A percentile compares a stretch with the other conserved stretches of the same genome.
phyloP scores from a whole-genome alignment of 2,797 vertebrate genomes.

The Crossoptilon crossoptilon region DNA sequence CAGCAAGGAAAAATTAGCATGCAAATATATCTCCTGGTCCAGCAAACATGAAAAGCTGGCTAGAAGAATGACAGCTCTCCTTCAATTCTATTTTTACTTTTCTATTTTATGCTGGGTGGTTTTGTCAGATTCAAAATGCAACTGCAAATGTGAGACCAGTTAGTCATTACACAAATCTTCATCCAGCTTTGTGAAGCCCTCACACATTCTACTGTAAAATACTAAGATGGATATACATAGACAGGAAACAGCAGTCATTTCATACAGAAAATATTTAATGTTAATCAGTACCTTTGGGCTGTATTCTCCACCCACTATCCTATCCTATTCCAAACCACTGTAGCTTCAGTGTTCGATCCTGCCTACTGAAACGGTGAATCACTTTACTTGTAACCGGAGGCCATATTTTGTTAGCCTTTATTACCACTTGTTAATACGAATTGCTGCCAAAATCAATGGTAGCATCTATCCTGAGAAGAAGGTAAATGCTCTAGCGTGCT shows the following conservation, averaged over 20 bases:
- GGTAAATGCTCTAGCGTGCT: not conserved
- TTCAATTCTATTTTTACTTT: conserved; percentile 8
- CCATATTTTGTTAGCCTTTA: not conserved
- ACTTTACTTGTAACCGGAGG: conserved; percentile 35
- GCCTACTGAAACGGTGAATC: not conserved
- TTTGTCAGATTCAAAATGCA: conserved; percentile 9
- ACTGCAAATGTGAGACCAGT: not conserved
- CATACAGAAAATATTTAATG: not conserved
- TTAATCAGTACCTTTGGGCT: conserved; percentile 21
- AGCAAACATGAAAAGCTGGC: not conserved
- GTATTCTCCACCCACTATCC: not conserved
- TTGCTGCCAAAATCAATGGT: not conserved
- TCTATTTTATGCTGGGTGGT: not conserved
- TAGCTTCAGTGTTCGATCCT: not conserved
- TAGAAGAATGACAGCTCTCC: not conserved
- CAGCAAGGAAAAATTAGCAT: not conserved
- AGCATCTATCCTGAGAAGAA: not conserved
- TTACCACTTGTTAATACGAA: not conserved
- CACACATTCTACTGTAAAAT: not conserved
- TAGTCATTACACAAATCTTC: not conserved
- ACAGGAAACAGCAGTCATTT: not conserved
- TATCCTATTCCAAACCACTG: accelerated
- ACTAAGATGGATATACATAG: not conserved
- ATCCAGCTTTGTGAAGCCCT: not conserved
- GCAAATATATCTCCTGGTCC: not conserved